Evolutionary conservation across 2,113 vertebrate genomes (phyloP).

Genomic region (Rhadina sibilatrix): DNA sequence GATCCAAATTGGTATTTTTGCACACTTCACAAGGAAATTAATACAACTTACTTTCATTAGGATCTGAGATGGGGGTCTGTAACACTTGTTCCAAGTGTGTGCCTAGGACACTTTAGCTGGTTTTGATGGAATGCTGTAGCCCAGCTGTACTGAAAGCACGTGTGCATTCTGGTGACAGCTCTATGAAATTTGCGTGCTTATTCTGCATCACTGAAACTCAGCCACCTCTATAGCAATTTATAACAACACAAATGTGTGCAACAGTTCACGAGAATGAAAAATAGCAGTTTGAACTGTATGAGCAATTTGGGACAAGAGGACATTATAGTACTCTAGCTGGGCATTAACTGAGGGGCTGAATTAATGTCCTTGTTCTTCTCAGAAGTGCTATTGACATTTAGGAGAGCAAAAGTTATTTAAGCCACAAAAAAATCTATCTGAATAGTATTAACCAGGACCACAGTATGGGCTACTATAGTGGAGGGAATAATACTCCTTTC

Average conservation of each 20-base stretch:
- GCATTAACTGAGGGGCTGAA: neutral
- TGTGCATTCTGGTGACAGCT: neutral
- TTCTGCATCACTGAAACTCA: neutral
- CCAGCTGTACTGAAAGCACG: rapidly evolving
- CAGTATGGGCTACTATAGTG: neutral
- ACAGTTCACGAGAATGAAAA: neutral
- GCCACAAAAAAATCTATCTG: neutral
- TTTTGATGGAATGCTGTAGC: neutral
- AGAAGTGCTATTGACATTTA: neutral
- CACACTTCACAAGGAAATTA: neutral
- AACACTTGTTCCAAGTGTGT: neutral
- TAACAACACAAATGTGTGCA: neutral
- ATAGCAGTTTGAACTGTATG: neutral
- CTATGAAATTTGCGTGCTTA: neutral
- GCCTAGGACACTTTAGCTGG: rapidly evolving
- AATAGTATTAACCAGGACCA: neutral
- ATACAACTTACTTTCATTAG: neutral
- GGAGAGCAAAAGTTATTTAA: neutral
- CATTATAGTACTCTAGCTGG: neutral
- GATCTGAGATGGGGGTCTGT: neutral
- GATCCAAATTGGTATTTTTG: neutral
- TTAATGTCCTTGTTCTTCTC: neutral
- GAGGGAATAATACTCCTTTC: neutral
- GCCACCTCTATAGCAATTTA: neutral
- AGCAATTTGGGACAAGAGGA: neutral